These are phyloP conservation scores for Ivindomyrus marchei DNA, from an alignment of 2,113 vertebrate genomes.

Conservation along the genomic window DNA sequence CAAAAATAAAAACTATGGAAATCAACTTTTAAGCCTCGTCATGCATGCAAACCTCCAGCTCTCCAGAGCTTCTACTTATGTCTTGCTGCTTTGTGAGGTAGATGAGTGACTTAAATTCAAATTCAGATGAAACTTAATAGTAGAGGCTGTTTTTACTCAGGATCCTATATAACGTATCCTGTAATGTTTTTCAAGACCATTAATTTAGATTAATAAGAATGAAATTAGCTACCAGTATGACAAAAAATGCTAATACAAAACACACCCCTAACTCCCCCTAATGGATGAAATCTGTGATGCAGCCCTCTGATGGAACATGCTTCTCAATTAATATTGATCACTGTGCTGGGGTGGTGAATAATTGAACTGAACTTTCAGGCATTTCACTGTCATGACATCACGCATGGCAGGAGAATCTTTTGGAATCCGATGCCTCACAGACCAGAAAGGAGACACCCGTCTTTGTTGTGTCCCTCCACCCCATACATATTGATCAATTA, in stretches of 20 bases:
- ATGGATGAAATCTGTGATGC: background rate
- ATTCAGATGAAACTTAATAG: background rate
- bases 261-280: background rate
- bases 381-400: constrained; percentile 11
- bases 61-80: background rate
- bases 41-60: background rate
- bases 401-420: constrained; percentile 3
- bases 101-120: background rate
- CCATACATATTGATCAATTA: constrained; percentile 10
- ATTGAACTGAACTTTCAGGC: constrained; percentile 40
- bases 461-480: background rate
- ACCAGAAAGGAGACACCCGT: background rate
- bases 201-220: background rate
- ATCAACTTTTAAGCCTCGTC: background rate
- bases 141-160: background rate
- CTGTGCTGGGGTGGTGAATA: constrained; percentile 42
- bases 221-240: background rate
- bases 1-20: background rate
- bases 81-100: background rate
- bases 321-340: constrained; percentile 46
- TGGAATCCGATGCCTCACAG: constrained; percentile 15
- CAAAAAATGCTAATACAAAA: background rate
- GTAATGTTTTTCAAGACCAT: background rate
- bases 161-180: background rate
- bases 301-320: constrained; percentile 9